Evolutionary conservation across 2,113 vertebrate species (phyloP).

Genomic region (Cygnus buccinator): DNA sequence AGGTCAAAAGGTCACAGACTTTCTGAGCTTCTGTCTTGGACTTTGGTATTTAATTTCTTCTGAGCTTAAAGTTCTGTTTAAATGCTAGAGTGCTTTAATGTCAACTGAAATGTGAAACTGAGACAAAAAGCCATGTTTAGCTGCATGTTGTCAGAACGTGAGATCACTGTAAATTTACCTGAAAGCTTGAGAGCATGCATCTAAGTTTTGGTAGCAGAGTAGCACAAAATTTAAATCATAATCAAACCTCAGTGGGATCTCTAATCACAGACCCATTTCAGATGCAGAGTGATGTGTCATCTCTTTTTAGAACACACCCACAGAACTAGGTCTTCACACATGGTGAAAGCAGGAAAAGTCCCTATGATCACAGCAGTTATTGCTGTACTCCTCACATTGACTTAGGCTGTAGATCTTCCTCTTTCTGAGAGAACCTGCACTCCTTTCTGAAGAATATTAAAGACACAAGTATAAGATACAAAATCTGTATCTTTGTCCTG

Average conservation of each 20-base stretch:
- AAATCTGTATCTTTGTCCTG: background rate
- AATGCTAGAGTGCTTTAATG: background rate
- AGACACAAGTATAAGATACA: background rate
- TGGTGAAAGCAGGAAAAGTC: background rate
- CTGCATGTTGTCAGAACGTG: background rate
- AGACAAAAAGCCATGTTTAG: background rate
- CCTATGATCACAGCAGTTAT: rapidly evolving
- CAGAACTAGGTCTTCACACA: rapidly evolving
- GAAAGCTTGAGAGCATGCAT: background rate
- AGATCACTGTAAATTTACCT: background rate
- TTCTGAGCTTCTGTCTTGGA: background rate
- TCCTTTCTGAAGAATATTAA: background rate
- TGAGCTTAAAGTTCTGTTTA: background rate
- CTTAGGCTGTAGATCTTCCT: background rate
- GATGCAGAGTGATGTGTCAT: background rate
- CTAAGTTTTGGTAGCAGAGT: background rate
- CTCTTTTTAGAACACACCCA: background rate
- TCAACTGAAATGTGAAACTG: background rate
- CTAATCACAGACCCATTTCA: background rate
- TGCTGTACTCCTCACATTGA: background rate
- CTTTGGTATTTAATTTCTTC: background rate
- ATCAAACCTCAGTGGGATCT: background rate
- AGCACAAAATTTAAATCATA: background rate
- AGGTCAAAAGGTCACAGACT: rapidly evolving
- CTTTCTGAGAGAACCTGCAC: rapidly evolving